Evolutionary conservation across 2,113 vertebrate genomes (phyloP).

Genomic region (Podiceps cristatus): DNA sequence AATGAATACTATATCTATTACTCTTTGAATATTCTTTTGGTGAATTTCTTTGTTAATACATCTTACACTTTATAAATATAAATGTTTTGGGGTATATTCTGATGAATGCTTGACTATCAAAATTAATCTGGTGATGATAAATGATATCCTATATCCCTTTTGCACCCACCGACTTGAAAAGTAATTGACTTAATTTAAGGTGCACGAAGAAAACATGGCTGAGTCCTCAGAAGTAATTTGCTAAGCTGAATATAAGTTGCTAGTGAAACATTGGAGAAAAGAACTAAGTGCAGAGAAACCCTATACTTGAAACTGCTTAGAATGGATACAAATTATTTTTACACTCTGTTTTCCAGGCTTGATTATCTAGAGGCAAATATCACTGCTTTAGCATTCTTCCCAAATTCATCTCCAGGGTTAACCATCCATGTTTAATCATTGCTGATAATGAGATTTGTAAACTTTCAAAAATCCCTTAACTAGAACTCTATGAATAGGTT

Average conservation of each 20-base stretch:
- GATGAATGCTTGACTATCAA: not conserved
- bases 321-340: conserved; percentile 21
- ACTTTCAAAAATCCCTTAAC: conserved; percentile 21
- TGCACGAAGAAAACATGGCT: not conserved
- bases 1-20: not conserved
- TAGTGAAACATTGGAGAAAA: not conserved
- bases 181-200: not conserved
- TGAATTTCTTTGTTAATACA: not conserved
- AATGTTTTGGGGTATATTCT: not conserved
- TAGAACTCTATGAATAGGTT: conserved; percentile 16
- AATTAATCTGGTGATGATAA: not conserved
- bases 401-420: conserved; percentile 49
- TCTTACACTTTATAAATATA: not conserved
- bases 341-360: not conserved
- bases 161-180: not conserved
- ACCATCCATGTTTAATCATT: conserved; percentile 60
- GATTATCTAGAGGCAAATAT: conserved; percentile 43
- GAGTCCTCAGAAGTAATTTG: not conserved
- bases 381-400: conserved; percentile 49
- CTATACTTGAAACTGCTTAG: not conserved
- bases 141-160: not conserved
- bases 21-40: not conserved
- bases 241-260: not conserved
- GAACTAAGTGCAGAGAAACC: not conserved
- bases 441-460: conserved; percentile 45